Conservation (phyloP, 1,140 invertebrate species). For the Ips nitidus region DNA sequence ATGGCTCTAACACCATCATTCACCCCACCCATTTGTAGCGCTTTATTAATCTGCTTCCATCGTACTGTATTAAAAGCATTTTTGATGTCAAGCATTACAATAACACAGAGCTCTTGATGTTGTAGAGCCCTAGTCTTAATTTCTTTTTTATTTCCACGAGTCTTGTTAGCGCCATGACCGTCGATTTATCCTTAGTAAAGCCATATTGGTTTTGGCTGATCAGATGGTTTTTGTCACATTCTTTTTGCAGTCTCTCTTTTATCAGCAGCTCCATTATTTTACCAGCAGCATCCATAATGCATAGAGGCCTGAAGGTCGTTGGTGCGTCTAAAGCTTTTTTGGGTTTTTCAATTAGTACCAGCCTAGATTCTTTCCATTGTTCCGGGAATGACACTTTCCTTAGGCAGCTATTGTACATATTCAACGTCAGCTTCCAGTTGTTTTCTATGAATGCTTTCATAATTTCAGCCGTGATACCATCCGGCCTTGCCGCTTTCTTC, state of each 20-base stretch:
- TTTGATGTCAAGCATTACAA: neutral
- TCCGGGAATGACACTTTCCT: too few species aligned
- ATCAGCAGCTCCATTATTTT: neutral
- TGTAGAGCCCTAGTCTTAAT: neutral
- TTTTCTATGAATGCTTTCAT: neutral
- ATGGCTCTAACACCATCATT: constrained; percentile 42
- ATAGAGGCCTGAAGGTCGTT: neutral
- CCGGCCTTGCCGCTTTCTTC: neutral
- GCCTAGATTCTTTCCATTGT: too few species aligned
- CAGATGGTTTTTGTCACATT: neutral
- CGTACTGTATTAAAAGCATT: neutral
- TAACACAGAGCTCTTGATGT: neutral
- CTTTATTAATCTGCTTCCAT: constrained; percentile 10
- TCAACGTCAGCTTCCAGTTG: too few species aligned
- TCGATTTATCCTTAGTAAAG: neutral
- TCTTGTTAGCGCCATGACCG: neutral
- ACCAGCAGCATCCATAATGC: neutral
- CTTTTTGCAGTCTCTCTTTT: neutral
- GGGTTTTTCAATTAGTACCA: constrained; percentile 14
- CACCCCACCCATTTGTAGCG: constrained; percentile 29
- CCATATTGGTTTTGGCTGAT: neutral
- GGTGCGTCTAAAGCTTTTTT: neutral
- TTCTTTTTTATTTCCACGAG: neutral
- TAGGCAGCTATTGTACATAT: neutral
- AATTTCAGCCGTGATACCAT: neutral